Evolutionary conservation across 2,797 vertebrate genomes (phyloP).

Genomic region (Chrysocyon brachyurus): DNA sequence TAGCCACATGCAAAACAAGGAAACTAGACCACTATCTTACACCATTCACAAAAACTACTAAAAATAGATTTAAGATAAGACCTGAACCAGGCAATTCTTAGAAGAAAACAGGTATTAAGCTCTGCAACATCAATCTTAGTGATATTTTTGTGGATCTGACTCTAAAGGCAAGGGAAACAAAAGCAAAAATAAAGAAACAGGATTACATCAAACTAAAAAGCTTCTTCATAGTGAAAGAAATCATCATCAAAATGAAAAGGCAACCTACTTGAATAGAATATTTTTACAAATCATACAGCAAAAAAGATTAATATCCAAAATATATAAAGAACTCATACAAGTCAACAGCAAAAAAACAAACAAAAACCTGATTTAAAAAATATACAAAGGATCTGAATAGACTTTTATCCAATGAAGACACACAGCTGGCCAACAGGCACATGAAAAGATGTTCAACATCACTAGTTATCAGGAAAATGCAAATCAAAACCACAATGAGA

Average conservation of each 20-base stretch:
- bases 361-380: too few species aligned
- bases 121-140: neutral
- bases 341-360: too few species aligned
- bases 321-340: neutral
- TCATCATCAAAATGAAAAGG: neutral
- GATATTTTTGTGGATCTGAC: neutral
- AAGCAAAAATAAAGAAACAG: neutral
- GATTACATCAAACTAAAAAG: neutral
- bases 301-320: neutral
- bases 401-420: too few species aligned
- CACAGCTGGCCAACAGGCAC: too few species aligned
- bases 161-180: neutral
- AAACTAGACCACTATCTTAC: neutral
- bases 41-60: neutral
- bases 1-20: neutral
- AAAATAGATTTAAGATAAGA: neutral
- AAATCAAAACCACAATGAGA: neutral
- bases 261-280: neutral
- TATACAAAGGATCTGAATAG: too few species aligned
- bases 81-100: neutral
- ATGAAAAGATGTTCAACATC: neutral
- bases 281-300: neutral
- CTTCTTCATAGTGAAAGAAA: neutral
- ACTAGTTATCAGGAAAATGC: neutral
- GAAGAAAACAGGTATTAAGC: neutral